Base-by-base conservation (phyloP, 2,888 invertebrate genomes). In the Stenchaetothrips biformis region DNA sequence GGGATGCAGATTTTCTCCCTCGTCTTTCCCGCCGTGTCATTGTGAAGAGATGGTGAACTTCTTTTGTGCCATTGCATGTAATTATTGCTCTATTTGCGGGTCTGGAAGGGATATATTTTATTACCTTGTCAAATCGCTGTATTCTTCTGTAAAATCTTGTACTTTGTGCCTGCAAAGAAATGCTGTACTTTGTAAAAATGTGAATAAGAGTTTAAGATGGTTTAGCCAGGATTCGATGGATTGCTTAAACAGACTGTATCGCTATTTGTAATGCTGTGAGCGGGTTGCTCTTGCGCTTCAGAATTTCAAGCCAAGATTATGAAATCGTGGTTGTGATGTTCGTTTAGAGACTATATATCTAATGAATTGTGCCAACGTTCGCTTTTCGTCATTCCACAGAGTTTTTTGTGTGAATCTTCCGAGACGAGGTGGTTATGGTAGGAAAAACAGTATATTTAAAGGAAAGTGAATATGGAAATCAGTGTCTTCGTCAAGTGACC, bases 81-180 rank as follows among this genome's bases (percentile, higher is more conserved):
- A 21, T 67, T 67, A 67, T 21, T 67, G 37, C 4, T 37, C 37
- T 37, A 37, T 37, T 37, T 37, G 67, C 25, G 67, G 67, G 67
- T 67, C 67, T 21, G 67, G 21, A 21, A 67, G 67, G n/a, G 25
- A 67, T 67, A 67, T 67, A 67, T 67, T 67, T 67, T 67, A 67
- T 67, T 67, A 67, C 67, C 67, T 67, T 67, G 67, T 67, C 67
- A 67, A 67, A 67, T 37, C n/a, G 25, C n/a, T 21, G 67, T 21
- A 21, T 21, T 67, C 67, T 21, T 67, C 67, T 67, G 67, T 67
- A 18, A 67, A 21, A 67, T 21, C 67, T 67, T 21, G n/a, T 67
- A 9, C 11, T 21, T 21, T 21, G 67, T n/a, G 67, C 67, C 67
- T 67, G 67, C 67, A 67, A 9, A 21, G 18, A 21, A 67, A 67